Percentiles rank a stretch among this genome's conserved stretches.
Conservation (phyloP, 2,888 invertebrate species). For the Epinotia ramella region DNA sequence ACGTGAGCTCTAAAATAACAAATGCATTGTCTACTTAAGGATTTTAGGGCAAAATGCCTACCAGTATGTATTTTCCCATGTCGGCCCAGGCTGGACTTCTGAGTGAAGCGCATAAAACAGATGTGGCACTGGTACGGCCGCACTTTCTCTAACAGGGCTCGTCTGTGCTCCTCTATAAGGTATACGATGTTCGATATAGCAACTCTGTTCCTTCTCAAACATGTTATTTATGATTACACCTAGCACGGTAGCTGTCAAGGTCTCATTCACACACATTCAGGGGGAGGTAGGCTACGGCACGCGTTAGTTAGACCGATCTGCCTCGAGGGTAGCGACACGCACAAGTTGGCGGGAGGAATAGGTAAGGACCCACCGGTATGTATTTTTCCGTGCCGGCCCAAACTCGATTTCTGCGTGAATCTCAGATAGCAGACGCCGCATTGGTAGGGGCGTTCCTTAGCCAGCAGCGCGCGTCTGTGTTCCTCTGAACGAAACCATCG, state of each 20-base stretch:
- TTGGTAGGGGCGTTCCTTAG: constrained; percentile 85
- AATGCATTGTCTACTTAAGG: constrained; percentile 81
- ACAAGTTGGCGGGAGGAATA: constrained; percentile 67
- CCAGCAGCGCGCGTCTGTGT: constrained; percentile 79
- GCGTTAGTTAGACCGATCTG: constrained; percentile 71
- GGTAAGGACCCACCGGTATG: constrained; percentile 84
- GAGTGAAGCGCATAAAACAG: constrained; percentile 90
- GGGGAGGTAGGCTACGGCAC: constrained; percentile 77
- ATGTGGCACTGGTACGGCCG: constrained; percentile 90
- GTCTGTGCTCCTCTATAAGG: constrained; percentile 86
- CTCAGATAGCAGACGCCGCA: constrained; percentile 88
- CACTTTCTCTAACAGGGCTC: constrained; percentile 86
- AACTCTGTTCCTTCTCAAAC: constrained; percentile 75
- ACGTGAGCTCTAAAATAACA: constrained; percentile 76
- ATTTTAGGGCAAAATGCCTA: constrained; percentile 85
- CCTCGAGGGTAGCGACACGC: constrained; percentile 74
- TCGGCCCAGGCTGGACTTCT: constrained; percentile 90
- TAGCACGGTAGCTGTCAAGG: constrained; percentile 59
- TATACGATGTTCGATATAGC: constrained; percentile 83
- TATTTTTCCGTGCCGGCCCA: constrained; percentile 88
- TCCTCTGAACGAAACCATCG: constrained; percentile 80
- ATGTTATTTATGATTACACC: constrained; percentile 65
- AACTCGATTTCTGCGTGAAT: constrained; percentile 88
- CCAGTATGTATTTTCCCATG: constrained; percentile 90
- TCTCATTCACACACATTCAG: constrained; percentile 79